Percentiles rank a stretch among this genome's conserved stretches.
Conservation (phyloP, 1,140 invertebrate species). For the Teleopsis dalmanni region DNA sequence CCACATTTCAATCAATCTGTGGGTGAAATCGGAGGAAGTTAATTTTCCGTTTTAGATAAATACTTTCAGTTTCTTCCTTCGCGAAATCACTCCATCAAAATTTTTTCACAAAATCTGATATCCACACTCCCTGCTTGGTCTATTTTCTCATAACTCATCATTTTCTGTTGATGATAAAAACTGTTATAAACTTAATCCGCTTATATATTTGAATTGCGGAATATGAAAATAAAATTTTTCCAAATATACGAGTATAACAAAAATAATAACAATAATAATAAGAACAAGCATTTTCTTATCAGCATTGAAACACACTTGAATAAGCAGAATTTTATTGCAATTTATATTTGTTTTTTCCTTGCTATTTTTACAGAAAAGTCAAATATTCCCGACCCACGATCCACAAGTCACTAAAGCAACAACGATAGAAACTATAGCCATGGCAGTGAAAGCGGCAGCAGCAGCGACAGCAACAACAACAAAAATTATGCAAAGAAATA, state of each 20-base stretch:
- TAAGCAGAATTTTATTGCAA: not conserved
- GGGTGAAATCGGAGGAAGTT: too few relatives aligned
- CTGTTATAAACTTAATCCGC: constrained; percentile 16
- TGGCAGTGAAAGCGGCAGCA: not conserved
- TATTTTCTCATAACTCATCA: constrained; percentile 1
- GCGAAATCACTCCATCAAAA: too few relatives aligned
- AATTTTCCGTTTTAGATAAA: too few relatives aligned
- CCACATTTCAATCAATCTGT: too few relatives aligned
- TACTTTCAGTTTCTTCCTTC: too few relatives aligned
- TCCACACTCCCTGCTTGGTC: too few relatives aligned
- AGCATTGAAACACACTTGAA: constrained; percentile 10
- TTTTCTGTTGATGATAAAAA: not conserved
- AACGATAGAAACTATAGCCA: not conserved
- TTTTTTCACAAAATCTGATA: too few relatives aligned
- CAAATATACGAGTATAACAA: not conserved
- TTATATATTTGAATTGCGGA: constrained; percentile 7
- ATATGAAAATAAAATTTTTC: not conserved
- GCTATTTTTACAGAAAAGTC: not conserved
- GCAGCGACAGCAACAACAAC: constrained; percentile 8
- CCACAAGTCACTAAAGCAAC: too few relatives aligned
- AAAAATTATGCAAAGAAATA: not conserved
- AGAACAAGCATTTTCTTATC: constrained; percentile 9
- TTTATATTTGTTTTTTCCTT: not conserved
- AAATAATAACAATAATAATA: too few relatives aligned
- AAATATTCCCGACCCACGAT: constrained; percentile 4